Percentiles rank a stretch among this genome's conserved stretches.
phyloP scores from a whole-genome alignment of 2,888 invertebrate species.

The Phortica magna region DNA sequence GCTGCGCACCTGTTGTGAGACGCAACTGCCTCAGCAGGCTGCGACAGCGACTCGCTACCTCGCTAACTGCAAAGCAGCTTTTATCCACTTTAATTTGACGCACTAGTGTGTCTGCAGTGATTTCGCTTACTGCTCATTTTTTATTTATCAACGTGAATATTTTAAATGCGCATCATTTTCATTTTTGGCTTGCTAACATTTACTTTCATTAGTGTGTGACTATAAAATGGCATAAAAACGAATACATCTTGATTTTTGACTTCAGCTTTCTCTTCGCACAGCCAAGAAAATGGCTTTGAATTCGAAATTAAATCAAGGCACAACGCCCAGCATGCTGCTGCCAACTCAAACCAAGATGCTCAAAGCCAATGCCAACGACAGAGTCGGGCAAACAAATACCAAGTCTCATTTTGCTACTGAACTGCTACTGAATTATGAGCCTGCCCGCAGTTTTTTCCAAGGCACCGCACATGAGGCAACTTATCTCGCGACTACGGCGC shows the following conservation, averaged over 20 bases:
- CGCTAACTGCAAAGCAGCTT: background rate
- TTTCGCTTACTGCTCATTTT: constrained; percentile 8
- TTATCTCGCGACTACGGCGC: no score
- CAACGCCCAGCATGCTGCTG: constrained; percentile 1
- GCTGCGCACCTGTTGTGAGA: background rate
- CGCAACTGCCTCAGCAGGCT: background rate
- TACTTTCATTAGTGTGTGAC: background rate
- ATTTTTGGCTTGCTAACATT: constrained; percentile 6
- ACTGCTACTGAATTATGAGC: no score
- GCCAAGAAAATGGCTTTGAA: constrained; percentile 52
- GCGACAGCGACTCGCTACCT: background rate
- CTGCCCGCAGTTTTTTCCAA: no score
- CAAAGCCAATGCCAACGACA: background rate
- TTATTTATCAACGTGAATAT: constrained; percentile 19
- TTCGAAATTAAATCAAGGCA: constrained; percentile 52
- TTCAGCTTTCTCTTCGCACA: background rate
- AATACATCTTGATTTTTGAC: background rate
- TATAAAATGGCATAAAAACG: background rate
- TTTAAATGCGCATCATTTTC: constrained; percentile 39
- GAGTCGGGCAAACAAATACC: no score
- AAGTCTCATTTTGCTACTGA: no score
- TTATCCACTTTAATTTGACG: background rate
- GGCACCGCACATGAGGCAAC: no score
- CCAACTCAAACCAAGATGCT: background rate
- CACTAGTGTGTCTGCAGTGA: background rate